phyloP scores from a whole-genome alignment of 1,140 invertebrate genomes.

The Akabosia matsudoensis region DNA sequence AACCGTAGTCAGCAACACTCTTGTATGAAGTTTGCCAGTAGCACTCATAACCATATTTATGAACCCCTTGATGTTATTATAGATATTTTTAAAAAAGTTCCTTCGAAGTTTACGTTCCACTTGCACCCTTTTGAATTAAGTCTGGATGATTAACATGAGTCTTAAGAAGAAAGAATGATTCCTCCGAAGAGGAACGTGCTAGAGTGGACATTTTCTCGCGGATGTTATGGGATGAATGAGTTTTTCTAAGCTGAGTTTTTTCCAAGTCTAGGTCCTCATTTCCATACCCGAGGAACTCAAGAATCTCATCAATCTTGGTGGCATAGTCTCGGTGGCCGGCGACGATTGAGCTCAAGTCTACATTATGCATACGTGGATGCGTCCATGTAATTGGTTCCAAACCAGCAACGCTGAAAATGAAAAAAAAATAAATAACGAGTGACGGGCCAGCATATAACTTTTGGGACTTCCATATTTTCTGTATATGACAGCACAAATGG shows the following conservation, averaged over 20 bases:
- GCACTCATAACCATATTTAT: not conserved
- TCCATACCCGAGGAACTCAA: constrained; percentile 41
- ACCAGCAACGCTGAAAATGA: constrained; percentile 60
- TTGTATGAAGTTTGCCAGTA: too few relatives aligned
- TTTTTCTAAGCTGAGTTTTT: constrained; percentile 8
- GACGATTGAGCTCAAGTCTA: constrained; percentile 62
- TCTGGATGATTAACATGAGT: constrained; percentile 10
- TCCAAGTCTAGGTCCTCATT: constrained; percentile 27
- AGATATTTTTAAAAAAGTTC: not conserved
- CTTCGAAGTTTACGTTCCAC: not conserved
- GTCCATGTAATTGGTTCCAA: constrained; percentile 59
- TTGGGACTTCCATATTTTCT: too few relatives aligned
- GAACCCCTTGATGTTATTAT: not conserved
- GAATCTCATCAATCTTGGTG: constrained; percentile 60
- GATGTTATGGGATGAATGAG: constrained; percentile 36
- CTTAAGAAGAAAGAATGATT: constrained; percentile 31
- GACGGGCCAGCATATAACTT: too few relatives aligned
- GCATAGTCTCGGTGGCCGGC: constrained; percentile 63
- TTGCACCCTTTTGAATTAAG: not conserved
- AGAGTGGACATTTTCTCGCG: constrained; percentile 26
- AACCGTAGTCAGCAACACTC: too few relatives aligned
- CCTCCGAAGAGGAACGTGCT: constrained; percentile 33
- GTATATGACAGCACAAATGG: too few relatives aligned
- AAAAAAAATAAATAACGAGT: constrained; percentile 23
- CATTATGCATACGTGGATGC: constrained; percentile 59